Evolutionary conservation across 92 coral and sea anemone genomes (phyloP), one percentile per base, ranked within the genome.

Genomic region (Montipora capitata): DNA sequence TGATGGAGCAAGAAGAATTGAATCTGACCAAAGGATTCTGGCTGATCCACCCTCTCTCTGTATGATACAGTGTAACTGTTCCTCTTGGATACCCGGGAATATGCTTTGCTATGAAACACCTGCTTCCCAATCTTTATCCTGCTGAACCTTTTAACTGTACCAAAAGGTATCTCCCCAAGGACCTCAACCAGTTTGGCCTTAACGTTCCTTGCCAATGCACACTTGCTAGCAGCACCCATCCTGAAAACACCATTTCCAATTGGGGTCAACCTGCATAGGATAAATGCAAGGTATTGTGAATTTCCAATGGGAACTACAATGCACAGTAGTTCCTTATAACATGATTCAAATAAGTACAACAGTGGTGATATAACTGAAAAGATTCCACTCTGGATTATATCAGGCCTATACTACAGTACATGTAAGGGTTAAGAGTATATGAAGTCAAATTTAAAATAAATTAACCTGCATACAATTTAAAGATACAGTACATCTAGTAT

Each of bases 1-100:
- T 40, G 80, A 70, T 83, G 87, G 49, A 69, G 80, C 59, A 83
- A 14, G 18, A 51, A 83, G 87, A 51, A 83, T 43, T 83, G 87
- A 17, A 83, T 83, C 68, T 83, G 87, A 35, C 87, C 80, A 59
- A 10, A 83, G 45, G 49, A 71, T 69, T 82, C 87, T 2, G 8
- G 12, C 52, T 69, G 43, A 69, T 71, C 77, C 18, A 0, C 45
- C 45, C 67, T 57, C 79, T 70, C 69, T 71, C 18, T 45, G 68
- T 51, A 72, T 12, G 18, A 54, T 70, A 83, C 66, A 52, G 81
- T 83, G 52, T 72, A 52, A 56, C 85, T 80, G 66, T 80, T 80
- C 18, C 85, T 67, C 77, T 80, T 80, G 48, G 64, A 66, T 35
- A 71, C 77, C 39, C 85, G 77, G 51, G 85, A 45, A 80, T 80